Evolutionary conservation across 2,113 vertebrate species (phyloP).

Genomic region (Grantiella picta): DNA sequence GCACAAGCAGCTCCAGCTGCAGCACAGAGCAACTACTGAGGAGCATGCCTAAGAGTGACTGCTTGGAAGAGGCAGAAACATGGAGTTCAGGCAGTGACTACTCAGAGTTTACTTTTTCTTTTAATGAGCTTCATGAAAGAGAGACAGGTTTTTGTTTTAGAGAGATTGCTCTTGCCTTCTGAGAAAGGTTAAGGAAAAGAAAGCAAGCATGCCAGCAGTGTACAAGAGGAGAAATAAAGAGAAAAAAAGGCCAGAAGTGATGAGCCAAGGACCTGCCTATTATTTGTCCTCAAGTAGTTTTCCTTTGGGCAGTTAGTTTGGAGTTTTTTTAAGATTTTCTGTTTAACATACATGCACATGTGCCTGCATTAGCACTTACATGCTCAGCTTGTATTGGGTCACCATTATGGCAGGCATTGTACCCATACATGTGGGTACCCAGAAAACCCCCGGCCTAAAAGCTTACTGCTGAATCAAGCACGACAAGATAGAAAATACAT

Average conservation of each 20-base stretch:
- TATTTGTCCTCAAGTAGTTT: background rate
- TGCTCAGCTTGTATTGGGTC: accelerated
- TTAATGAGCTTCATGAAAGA: background rate
- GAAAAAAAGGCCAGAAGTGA: background rate
- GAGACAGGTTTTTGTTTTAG: background rate
- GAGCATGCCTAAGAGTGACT: accelerated
- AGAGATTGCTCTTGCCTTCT: background rate
- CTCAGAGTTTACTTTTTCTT: background rate
- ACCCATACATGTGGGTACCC: background rate
- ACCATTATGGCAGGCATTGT: background rate
- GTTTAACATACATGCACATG: background rate
- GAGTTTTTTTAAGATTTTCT: background rate
- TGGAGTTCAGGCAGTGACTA: background rate
- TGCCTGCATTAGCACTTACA: background rate
- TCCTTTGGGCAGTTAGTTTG: background rate
- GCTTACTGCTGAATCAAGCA: background rate
- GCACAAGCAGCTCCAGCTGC: background rate
- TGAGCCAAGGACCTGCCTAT: background rate
- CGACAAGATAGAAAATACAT: background rate
- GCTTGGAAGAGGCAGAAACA: background rate
- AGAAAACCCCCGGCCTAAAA: background rate
- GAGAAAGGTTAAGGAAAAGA: background rate
- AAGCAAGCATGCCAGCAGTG: background rate
- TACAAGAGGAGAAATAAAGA: background rate
- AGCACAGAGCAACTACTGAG: background rate